A percentile compares a stretch with the other conserved stretches of the same genome.
These are phyloP conservation scores for Meteorus colon DNA, from an alignment of 2,888 invertebrate species.

Conservation along the genomic window DNA sequence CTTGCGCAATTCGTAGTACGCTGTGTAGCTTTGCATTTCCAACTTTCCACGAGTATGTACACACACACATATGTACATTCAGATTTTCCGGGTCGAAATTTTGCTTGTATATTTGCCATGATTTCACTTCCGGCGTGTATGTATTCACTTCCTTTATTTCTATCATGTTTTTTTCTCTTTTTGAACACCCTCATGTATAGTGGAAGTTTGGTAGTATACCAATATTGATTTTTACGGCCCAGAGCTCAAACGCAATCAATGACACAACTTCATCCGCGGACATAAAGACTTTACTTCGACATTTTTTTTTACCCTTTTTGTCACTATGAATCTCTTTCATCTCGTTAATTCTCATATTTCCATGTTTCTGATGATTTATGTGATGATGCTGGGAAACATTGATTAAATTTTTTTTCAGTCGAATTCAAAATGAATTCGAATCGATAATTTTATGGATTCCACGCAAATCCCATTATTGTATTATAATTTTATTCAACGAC, in stretches of 20 bases:
- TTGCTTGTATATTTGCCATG: neutral
- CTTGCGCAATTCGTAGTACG: conserved; percentile 59
- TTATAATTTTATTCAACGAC: neutral
- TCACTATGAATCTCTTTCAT: neutral
- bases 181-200: neutral
- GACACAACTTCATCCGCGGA: neutral
- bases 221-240: neutral
- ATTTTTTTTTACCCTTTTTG: neutral
- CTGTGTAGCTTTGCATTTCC: conserved; percentile 33
- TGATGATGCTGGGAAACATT: neutral
- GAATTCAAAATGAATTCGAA: neutral
- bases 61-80: conserved; percentile 19
- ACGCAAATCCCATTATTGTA: neutral
- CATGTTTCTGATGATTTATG: neutral
- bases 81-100: neutral
- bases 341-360: neutral
- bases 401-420: neutral
- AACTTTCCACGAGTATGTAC: conserved; percentile 43
- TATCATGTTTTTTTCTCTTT: neutral
- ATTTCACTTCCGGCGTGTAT: neutral
- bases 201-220: neutral
- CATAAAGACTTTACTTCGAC: neutral
- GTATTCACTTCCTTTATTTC: neutral
- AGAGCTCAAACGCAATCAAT: neutral
- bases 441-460: neutral